Evolutionary conservation across 2,113 vertebrate species (phyloP), one percentile per base, ranked within the genome.

Genomic region (Chamaea fasciata): DNA sequence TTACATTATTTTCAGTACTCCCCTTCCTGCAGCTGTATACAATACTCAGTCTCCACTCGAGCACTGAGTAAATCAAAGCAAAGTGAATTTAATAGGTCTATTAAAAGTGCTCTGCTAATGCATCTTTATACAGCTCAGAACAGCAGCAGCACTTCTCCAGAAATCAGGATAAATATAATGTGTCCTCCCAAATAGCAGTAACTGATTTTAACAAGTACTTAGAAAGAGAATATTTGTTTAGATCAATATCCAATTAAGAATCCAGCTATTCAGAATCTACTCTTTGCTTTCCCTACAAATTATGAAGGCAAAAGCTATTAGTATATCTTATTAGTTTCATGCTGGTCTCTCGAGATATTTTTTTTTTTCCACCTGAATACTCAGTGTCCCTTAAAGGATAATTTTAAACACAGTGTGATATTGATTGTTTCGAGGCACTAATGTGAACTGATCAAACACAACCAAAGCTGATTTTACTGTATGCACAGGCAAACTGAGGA

Each of bases 201-300:
- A 89, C 94, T 90, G 92, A 92, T 97, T 96, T 87, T 89, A 95
- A 94, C 88, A 95, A 94, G 74, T 87, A 74, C 62, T 91, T 95
- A 76, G 90, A 76, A 89, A 79, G 62, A 80, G 87, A 95, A 95
- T 97, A 97, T 97, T 96, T 97, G 87, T 97, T 96, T 94, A 96
- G 92, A 97, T 98, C 97, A 96, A 98, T 98, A 97, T 96, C 94
- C 94, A 97, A 97, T 98, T 97, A 97, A 86, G 75, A 92, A 26
- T 53, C 67, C 89, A 82, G 77, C 92, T 96, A 94, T 82, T 92
- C 91, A 87, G 74, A 94, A 85, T 31, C 76, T 75, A 75, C 86
- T 86, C 81, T 90, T 91, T 87, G 92, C 67, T 95, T 96, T 96
- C 53, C 64, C 74, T 95, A 93, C 79, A 95, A 96, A 97, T 97